phyloP scores from a whole-genome alignment of 2,888 invertebrate genomes.

The Craniophora ligustri region DNA sequence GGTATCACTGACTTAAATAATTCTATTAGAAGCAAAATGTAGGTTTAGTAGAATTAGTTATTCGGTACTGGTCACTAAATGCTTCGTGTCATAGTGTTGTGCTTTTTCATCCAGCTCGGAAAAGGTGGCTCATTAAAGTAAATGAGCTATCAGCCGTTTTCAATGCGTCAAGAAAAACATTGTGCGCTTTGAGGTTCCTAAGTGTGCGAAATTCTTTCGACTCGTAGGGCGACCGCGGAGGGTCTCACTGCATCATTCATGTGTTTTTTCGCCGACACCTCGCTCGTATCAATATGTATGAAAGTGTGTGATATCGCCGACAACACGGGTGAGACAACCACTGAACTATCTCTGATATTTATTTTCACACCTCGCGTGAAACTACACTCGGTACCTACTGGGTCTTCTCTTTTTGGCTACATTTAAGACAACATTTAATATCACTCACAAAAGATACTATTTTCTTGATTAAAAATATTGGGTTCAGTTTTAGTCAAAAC shows the following conservation, averaged over 20 bases:
- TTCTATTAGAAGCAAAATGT: constrained; percentile 14
- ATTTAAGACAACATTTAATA: no score
- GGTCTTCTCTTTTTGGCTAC: constrained; percentile 22
- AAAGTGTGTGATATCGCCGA: constrained; percentile 77
- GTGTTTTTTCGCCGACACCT: constrained; percentile 84
- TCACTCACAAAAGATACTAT: neutral
- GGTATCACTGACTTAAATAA: constrained; percentile 22
- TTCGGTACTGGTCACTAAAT: constrained; percentile 28
- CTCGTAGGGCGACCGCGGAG: constrained; percentile 80
- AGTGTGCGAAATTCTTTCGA: constrained; percentile 83
- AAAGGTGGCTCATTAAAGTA: constrained; percentile 80
- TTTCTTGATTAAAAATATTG: neutral
- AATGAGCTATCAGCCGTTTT: constrained; percentile 83
- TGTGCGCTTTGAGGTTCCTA: constrained; percentile 75
- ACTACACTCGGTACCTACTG: constrained; percentile 9
- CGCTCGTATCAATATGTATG: constrained; percentile 85
- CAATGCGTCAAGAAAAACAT: constrained; percentile 76
- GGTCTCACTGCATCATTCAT: constrained; percentile 87
- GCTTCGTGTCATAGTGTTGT: constrained; percentile 37
- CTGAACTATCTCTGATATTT: constrained; percentile 41
- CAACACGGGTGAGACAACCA: constrained; percentile 47
- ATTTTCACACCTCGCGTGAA: constrained; percentile 45
- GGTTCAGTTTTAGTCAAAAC: neutral
- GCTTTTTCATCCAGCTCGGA: constrained; percentile 44
- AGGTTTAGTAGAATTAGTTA: constrained; percentile 7